Base-by-base conservation (phyloP, 2,888 invertebrate genomes). In the Cinara cedri region DNA sequence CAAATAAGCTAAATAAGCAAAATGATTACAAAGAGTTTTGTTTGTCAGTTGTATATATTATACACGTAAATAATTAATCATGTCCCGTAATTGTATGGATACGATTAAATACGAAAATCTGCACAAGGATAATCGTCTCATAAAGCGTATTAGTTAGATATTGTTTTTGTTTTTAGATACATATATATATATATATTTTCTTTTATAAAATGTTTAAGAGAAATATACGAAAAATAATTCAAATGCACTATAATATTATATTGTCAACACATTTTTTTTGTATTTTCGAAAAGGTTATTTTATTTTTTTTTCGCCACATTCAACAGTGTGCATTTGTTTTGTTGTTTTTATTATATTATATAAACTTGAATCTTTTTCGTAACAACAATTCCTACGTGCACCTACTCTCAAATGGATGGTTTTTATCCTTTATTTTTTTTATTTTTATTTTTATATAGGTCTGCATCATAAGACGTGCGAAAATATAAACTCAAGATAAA, bases 1-100 rank as follows among this genome's bases (percentile, higher is more conserved):
- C 24, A 65, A 65, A 75, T 54, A 75, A 75, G 65, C 74, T 75
- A 24, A 75, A 75, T 44, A 75, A 75, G 65, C 74, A 55, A 63
- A 63, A 63, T 13, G 42, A 44, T 63, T 19, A 13, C 9, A 16
- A 24, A 44, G 74, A 44, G 74, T 54, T 75, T 65, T 65, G 54
- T 44, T 54, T 49, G 62, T 19, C 9, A 14, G 13, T 60, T 10
- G 8, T 34, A 34, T 49, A n/a, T n/a, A n/a, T n/a, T n/a, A n/a
- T n/a, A n/a, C n/a, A 72, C 16, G 34, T 6, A 34, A 34, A 34
- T 34, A 51, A 72, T 62, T 62, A 62, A 62, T 62, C 21, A 63
- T 42, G 14, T 13, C 8, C 24, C 46, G 24, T n/a, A 26, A 72
- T 57, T 34, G n/a, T n/a, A 34, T 26, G 14, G n/a, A 34, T 54